Conservation (phyloP, 2,797 vertebrate genomes). For the Cyclopterus lumpus region DNA sequence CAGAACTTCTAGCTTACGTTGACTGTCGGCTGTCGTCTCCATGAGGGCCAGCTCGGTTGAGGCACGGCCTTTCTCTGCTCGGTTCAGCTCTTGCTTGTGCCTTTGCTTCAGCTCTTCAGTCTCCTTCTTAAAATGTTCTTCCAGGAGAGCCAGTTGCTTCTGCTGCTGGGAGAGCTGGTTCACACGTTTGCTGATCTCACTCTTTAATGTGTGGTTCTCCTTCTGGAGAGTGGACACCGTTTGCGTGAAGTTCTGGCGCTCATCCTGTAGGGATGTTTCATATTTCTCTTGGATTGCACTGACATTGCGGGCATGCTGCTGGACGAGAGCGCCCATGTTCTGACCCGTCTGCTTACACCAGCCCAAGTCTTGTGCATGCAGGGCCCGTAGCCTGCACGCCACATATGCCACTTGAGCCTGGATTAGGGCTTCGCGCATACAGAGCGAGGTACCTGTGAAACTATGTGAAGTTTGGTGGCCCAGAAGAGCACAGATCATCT, state of each 20-base stretch:
- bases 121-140: slow-evolving; percentile 81
- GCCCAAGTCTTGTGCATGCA: slow-evolving; percentile 86
- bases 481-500: slow-evolving; percentile 81
- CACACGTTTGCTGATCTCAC: slow-evolving; percentile 83
- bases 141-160: slow-evolving; percentile 81
- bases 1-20: slow-evolving; percentile 84
- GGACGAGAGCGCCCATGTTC: slow-evolving; percentile 84
- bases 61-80: slow-evolving; percentile 81
- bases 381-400: slow-evolving; percentile 87
- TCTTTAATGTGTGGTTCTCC: slow-evolving; percentile 89
- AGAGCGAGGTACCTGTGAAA: slow-evolving; percentile 82
- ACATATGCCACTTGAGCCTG: slow-evolving; percentile 94
- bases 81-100: slow-evolving; percentile 85
- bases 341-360: slow-evolving; percentile 86
- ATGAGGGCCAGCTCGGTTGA: slow-evolving; percentile 85
- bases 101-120: slow-evolving; percentile 83
- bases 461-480: slow-evolving; percentile 76
- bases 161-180: slow-evolving; percentile 82
- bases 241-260: slow-evolving; percentile 85
- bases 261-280: slow-evolving; percentile 85
- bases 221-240: slow-evolving; percentile 83
- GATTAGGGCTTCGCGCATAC: slow-evolving; percentile 91
- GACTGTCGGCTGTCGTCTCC: slow-evolving; percentile 82
- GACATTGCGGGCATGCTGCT: slow-evolving; percentile 85
- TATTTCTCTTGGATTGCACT: slow-evolving; percentile 87